phyloP scores from a whole-genome alignment of 2,113 vertebrate species.

The Gymnorhina tibicen region DNA sequence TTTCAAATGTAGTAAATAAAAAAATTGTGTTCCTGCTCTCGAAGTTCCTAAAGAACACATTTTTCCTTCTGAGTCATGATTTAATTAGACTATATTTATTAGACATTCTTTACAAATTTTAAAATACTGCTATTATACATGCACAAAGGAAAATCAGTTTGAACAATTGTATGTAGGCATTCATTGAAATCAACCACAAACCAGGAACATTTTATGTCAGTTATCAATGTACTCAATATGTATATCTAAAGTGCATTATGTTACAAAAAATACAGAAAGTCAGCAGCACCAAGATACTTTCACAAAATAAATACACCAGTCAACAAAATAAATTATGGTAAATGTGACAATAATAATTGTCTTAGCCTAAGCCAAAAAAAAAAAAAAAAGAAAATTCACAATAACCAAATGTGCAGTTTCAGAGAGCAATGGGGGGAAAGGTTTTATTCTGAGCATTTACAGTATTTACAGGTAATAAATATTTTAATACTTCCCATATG shows the following conservation, averaged over 20 bases:
- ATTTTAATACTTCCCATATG: conserved; percentile 80
- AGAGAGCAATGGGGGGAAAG: conserved; percentile 52
- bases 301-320: conserved; percentile 95
- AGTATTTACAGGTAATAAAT: conserved; percentile 85
- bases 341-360: conserved; percentile 75
- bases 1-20: conserved; percentile 52
- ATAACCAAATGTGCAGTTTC: conserved; percentile 77
- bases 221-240: conserved; percentile 78
- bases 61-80: conserved; percentile 33
- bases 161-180: conserved; percentile 67
- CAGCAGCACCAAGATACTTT: conserved; percentile 96
- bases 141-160: conserved; percentile 66
- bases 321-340: conserved; percentile 92
- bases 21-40: not conserved
- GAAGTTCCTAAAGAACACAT: conserved; percentile 52
- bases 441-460: conserved; percentile 78
- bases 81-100: conserved; percentile 81
- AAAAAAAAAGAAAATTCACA: conserved; percentile 69
- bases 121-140: conserved; percentile 79
- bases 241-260: conserved; percentile 98
- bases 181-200: conserved; percentile 73
- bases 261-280: conserved; percentile 91
- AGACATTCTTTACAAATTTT: conserved; percentile 77
- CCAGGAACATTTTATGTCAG: conserved; percentile 70
- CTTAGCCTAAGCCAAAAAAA: conserved; percentile 66